A percentile compares a stretch with the other conserved stretches of the same genome.
phyloP scores from a whole-genome alignment of 2,888 invertebrate species.

The Brenthis ino region DNA sequence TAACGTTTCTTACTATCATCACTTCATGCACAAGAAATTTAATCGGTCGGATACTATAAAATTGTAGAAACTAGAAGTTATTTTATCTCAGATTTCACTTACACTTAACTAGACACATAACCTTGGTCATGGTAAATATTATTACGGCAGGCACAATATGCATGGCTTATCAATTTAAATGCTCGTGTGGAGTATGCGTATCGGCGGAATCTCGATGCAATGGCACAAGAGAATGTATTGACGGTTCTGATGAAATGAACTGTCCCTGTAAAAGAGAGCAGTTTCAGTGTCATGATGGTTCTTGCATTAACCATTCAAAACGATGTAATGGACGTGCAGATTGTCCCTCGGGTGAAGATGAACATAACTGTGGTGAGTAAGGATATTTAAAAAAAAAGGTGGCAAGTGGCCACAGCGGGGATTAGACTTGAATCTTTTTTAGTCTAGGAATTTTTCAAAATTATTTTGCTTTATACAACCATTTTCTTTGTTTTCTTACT shows the following conservation, averaged over 20 bases:
- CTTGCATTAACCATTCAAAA: conserved; percentile 84
- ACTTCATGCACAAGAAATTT: background rate
- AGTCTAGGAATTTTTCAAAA: too few relatives aligned
- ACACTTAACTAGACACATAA: conserved; percentile 16
- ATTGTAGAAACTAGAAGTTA: background rate
- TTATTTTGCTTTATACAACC: too few relatives aligned
- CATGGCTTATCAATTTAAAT: conserved; percentile 84
- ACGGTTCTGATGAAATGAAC: conserved; percentile 72
- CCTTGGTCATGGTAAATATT: conserved; percentile 63
- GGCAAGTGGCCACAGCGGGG: background rate
- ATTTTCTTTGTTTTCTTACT: too few relatives aligned
- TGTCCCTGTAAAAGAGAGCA: conserved; percentile 76
- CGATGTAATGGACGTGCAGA: conserved; percentile 85
- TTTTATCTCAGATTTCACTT: background rate
- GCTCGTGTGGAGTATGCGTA: conserved; percentile 85
- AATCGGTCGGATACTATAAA: background rate
- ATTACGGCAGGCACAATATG: conserved; percentile 75
- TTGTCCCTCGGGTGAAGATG: conserved; percentile 85
- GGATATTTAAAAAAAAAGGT: background rate
- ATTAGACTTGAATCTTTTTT: too few relatives aligned
- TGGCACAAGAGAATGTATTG: conserved; percentile 74
- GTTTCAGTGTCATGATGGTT: conserved; percentile 83
- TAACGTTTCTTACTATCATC: background rate
- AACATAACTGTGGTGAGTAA: conserved; percentile 24
- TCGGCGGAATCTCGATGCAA: conserved; percentile 78